Conservation (phyloP, 2,888 invertebrate genomes). For the Hesperia comma region DNA sequence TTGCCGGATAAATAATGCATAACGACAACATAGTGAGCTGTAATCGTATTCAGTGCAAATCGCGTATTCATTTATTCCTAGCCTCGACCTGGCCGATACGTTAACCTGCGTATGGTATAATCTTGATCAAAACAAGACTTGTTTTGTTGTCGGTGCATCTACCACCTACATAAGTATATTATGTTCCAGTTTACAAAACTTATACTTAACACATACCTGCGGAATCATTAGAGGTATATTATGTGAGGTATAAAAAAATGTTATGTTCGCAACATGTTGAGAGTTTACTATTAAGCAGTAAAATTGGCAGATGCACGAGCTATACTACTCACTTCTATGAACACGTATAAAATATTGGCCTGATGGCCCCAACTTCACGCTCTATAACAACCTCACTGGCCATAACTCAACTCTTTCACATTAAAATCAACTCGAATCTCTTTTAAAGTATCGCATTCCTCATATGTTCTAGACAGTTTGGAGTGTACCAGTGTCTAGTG, state of each 20-base stretch:
- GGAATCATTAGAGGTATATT: too few relatives aligned
- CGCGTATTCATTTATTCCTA: background rate
- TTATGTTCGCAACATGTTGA: too few relatives aligned
- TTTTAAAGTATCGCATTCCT: conserved; percentile 19
- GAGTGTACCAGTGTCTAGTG: conserved; percentile 9
- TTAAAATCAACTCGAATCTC: conserved; percentile 23
- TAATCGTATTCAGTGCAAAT: background rate
- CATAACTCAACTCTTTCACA: conserved; percentile 21
- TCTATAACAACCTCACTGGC: background rate
- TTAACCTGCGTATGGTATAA: background rate
- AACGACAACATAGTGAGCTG: background rate
- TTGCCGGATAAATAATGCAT: background rate
- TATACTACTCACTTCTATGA: background rate
- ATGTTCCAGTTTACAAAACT: too few relatives aligned
- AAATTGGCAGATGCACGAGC: background rate
- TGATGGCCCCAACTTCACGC: background rate
- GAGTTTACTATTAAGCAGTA: too few relatives aligned
- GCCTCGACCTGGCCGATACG: background rate
- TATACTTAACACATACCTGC: too few relatives aligned
- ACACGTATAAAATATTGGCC: conserved; percentile 16
- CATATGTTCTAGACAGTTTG: conserved; percentile 25
- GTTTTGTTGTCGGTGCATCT: background rate
- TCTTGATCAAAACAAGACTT: background rate
- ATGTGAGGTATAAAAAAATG: too few relatives aligned
- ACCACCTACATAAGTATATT: too few relatives aligned